These are phyloP conservation scores for Syngnathus acus DNA, from an alignment of 2,797 vertebrate genomes.

Conservation along the genomic window DNA sequence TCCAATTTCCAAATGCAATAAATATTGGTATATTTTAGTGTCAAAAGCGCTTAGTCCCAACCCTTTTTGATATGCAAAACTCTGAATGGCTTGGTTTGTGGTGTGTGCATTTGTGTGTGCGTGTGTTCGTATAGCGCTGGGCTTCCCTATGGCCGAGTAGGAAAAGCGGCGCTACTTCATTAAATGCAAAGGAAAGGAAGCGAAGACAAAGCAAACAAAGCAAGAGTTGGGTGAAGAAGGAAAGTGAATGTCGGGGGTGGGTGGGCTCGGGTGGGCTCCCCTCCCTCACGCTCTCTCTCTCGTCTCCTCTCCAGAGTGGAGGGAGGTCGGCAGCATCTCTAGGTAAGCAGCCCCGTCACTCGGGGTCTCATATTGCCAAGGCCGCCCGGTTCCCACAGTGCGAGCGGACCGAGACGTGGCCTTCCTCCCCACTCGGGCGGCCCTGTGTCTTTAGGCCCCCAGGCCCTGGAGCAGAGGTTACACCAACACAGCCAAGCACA, in stretches of 20 bases:
- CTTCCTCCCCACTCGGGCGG: slow-evolving; percentile 45
- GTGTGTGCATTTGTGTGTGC: neutral
- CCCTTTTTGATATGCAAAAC: slow-evolving; percentile 7
- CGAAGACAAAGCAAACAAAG: slow-evolving; percentile 66
- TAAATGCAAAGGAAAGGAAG: slow-evolving; percentile 61
- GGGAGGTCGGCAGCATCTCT: slow-evolving; percentile 51
- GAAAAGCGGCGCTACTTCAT: slow-evolving; percentile 63
- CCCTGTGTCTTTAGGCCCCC: slow-evolving; percentile 57
- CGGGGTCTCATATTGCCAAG: slow-evolving; percentile 54
- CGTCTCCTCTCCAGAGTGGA: slow-evolving; percentile 37
- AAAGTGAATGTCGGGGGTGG: slow-evolving; percentile 43
- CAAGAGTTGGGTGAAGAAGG: slow-evolving; percentile 47
- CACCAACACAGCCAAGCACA: slow-evolving; percentile 68
- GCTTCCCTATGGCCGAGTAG: slow-evolving; percentile 34
- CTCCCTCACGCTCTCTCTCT: slow-evolving; percentile 3
- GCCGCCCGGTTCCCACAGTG: slow-evolving; percentile 63
- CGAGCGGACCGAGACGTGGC: slow-evolving; percentile 44
- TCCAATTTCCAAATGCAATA: slow-evolving; percentile 17
- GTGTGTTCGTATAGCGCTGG: neutral
- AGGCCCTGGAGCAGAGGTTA: slow-evolving; percentile 71
- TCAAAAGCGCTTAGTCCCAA: neutral
- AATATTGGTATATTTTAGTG: slow-evolving; percentile 7
- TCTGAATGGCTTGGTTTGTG: neutral
- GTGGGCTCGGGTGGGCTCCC: slow-evolving; percentile 13
- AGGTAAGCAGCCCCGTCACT: slow-evolving; percentile 58